These are phyloP conservation scores for Centropus bengalensis DNA, from an alignment of 2,113 vertebrate species.

Conservation along the genomic window DNA sequence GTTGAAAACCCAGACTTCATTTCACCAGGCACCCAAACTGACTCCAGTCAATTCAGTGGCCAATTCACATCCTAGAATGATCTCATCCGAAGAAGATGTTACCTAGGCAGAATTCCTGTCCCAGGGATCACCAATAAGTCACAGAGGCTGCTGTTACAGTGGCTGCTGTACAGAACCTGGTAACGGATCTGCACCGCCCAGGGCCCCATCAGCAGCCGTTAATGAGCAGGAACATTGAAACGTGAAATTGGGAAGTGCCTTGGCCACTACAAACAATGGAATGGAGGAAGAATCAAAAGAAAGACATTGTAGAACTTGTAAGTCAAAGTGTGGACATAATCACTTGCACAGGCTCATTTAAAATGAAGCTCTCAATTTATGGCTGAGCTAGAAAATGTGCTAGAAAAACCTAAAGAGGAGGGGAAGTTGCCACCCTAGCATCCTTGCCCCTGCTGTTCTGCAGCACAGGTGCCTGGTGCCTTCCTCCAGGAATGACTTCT, in stretches of 20 bases:
- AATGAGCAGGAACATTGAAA: background rate
- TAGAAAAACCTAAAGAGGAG: background rate
- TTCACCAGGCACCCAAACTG: background rate
- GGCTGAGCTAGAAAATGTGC: background rate
- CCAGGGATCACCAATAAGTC: background rate
- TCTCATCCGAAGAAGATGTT: background rate
- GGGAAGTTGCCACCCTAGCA: background rate
- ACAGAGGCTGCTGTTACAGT: background rate
- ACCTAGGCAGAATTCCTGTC: background rate
- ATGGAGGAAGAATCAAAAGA: background rate
- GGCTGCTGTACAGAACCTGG: background rate
- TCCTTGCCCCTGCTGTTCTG: background rate
- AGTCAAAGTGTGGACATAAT: background rate
- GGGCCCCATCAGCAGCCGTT: background rate
- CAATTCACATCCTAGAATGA: background rate
- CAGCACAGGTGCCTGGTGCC: background rate
- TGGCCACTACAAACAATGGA: background rate
- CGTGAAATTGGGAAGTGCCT: background rate
- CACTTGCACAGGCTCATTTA: background rate
- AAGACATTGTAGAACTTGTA: background rate
- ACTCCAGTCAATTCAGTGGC: background rate
- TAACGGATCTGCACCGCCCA: background rate
- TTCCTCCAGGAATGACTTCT: background rate
- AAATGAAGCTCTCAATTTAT: background rate
- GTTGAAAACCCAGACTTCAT: background rate